Conservation (phyloP, 2,888 invertebrate genomes). For the Plusia festucae region DNA sequence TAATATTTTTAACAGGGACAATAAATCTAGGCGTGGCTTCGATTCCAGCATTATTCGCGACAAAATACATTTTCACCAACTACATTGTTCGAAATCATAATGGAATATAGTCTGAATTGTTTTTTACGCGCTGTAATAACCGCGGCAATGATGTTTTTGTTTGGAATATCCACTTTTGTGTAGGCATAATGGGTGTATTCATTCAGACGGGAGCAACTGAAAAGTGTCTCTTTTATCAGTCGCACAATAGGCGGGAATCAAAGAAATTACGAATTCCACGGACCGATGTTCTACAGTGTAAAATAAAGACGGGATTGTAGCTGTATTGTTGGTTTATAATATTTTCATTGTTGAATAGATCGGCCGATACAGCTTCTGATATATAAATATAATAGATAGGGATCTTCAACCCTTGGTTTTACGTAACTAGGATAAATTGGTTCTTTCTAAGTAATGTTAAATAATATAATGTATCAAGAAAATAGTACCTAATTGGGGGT, state of each 20-base stretch:
- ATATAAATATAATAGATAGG: slow-evolving; percentile 40
- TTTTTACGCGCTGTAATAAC: slow-evolving; percentile 79
- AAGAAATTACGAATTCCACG: slow-evolving; percentile 86
- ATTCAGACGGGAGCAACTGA: slow-evolving; percentile 82
- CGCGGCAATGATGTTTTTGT: slow-evolving; percentile 82
- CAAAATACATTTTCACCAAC: slow-evolving; percentile 72
- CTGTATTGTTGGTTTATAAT: slow-evolving; percentile 65
- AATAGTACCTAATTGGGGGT: neutral
- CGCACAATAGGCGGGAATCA: slow-evolving; percentile 86
- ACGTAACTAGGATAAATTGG: slow-evolving; percentile 10
- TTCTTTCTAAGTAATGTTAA: neutral
- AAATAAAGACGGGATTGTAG: slow-evolving; percentile 71
- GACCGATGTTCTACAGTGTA: slow-evolving; percentile 82
- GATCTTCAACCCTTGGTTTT: slow-evolving; percentile 29
- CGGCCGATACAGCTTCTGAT: slow-evolving; percentile 50
- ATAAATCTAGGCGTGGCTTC: slow-evolving; percentile 60
- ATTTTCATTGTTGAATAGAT: slow-evolving; percentile 65
- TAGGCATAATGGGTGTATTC: slow-evolving; percentile 87
- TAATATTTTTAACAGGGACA: slow-evolving; percentile 49
- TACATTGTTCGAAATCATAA: slow-evolving; percentile 80
- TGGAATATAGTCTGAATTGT: slow-evolving; percentile 80
- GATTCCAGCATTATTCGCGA: slow-evolving; percentile 70
- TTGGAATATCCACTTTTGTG: slow-evolving; percentile 86
- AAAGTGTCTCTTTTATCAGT: slow-evolving; percentile 88
- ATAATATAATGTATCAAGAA: neutral